Evolutionary conservation across 2,888 invertebrate genomes (phyloP).

Genomic region (Temnothorax ravouxi): DNA sequence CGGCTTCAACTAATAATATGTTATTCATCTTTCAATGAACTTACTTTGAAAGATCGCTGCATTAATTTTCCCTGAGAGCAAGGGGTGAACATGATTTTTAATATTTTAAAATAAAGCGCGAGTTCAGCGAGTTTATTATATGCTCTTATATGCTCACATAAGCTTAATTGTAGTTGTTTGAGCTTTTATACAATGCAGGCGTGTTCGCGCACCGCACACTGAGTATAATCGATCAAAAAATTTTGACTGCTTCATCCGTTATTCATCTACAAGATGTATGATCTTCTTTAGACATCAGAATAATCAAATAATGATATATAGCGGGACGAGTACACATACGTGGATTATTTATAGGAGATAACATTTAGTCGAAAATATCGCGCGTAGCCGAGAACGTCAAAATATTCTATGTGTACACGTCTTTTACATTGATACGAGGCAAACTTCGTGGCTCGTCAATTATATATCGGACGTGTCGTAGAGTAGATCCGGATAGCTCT

Average conservation of each 20-base stretch:
- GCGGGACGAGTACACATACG: not conserved
- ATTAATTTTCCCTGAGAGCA: not conserved
- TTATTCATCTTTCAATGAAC: too few species aligned
- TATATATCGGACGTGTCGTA: constrained; percentile 58
- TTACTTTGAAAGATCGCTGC: not conserved
- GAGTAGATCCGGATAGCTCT: constrained; percentile 53
- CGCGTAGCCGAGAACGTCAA: not conserved
- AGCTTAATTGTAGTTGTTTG: constrained; percentile 14
- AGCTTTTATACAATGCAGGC: not conserved
- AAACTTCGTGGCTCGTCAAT: constrained; percentile 60
- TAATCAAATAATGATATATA: constrained; percentile 20
- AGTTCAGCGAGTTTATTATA: not conserved
- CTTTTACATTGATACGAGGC: constrained; percentile 29
- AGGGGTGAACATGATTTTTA: not conserved
- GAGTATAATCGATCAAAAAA: constrained; percentile 32
- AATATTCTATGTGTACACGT: constrained; percentile 29
- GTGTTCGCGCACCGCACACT: not conserved
- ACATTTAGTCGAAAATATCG: not conserved
- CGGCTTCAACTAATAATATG: too few species aligned
- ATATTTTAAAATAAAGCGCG: not conserved
- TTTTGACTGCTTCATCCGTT: constrained; percentile 12
- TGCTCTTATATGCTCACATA: not conserved
- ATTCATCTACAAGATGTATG: constrained; percentile 21
- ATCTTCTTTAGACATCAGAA: not conserved
- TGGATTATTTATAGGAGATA: constrained; percentile 14